A percentile compares a stretch with the other conserved stretches of the same genome.
These are phyloP conservation scores for Psittacula echo DNA, from an alignment of 2,797 vertebrate species.

Conservation along the genomic window DNA sequence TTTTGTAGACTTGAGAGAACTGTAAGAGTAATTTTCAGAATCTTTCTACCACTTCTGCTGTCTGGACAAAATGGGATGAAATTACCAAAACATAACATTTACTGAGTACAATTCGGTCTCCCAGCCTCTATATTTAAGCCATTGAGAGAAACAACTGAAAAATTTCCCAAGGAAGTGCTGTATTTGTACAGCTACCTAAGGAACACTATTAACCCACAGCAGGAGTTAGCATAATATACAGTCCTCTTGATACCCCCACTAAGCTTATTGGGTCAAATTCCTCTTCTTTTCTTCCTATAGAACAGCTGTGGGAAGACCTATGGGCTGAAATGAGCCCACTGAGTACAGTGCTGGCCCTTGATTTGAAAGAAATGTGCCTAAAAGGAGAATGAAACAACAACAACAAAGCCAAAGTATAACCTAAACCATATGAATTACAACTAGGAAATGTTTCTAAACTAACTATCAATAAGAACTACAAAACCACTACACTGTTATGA, in stretches of 20 bases:
- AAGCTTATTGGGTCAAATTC: constrained; percentile 10
- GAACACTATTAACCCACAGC: neutral
- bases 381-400: neutral
- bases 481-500: constrained; percentile 67
- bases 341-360: neutral
- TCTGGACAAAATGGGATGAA: neutral
- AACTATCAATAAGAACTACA: constrained; percentile 61
- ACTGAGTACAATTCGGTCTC: neutral
- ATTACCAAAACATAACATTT: neutral
- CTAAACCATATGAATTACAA: constrained; percentile 49
- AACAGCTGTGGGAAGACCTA: neutral
- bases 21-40: neutral
- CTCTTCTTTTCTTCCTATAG: neutral
- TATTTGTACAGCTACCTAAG: neutral
- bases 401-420: neutral
- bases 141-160: neutral
- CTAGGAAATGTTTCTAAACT: constrained; percentile 37
- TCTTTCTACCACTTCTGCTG: neutral
- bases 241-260: neutral
- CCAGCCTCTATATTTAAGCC: neutral
- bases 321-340: neutral
- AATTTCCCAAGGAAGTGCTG: neutral
- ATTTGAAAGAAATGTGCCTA: neutral
- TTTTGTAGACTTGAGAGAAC: neutral
- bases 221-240: constrained; percentile 14